Conservation (phyloP, 2,113 vertebrate species). For the Erythrocercus mccallii region DNA sequence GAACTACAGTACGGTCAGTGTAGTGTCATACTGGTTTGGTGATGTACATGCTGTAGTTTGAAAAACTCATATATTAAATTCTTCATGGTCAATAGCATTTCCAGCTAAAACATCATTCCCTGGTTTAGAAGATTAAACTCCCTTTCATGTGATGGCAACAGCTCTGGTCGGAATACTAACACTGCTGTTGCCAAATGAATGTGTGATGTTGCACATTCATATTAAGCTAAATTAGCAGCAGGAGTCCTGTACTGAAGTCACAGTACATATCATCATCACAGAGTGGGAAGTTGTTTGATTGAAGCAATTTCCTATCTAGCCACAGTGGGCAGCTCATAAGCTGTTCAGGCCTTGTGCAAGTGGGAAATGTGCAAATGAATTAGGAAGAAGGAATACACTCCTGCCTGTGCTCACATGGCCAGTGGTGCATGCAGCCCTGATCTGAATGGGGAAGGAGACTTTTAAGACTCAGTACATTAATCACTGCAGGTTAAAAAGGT, state of each 20-base stretch:
- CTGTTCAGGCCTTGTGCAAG: neutral
- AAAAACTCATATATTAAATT: neutral
- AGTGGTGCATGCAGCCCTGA: neutral
- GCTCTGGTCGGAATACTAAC: neutral
- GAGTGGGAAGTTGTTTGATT: neutral
- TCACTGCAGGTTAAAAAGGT: neutral
- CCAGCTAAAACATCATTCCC: neutral
- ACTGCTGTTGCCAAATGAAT: neutral
- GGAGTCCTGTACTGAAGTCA: neutral
- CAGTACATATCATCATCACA: neutral
- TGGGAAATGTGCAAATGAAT: neutral
- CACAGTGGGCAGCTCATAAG: neutral
- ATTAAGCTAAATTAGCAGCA: constrained; percentile 4
- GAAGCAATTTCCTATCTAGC: neutral
- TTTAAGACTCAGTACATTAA: neutral
- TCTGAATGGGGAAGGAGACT: neutral
- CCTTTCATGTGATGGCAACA: neutral
- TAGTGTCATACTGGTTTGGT: neutral
- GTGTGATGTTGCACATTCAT: neutral
- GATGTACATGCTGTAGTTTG: neutral
- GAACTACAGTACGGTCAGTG: fast-evolving
- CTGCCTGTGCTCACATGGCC: neutral
- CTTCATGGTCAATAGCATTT: neutral
- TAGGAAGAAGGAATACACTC: neutral
- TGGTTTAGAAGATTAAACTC: neutral